These are phyloP conservation scores for Chrysotoxum bicinctum DNA, from an alignment of 2,888 invertebrate species.

Conservation along the genomic window DNA sequence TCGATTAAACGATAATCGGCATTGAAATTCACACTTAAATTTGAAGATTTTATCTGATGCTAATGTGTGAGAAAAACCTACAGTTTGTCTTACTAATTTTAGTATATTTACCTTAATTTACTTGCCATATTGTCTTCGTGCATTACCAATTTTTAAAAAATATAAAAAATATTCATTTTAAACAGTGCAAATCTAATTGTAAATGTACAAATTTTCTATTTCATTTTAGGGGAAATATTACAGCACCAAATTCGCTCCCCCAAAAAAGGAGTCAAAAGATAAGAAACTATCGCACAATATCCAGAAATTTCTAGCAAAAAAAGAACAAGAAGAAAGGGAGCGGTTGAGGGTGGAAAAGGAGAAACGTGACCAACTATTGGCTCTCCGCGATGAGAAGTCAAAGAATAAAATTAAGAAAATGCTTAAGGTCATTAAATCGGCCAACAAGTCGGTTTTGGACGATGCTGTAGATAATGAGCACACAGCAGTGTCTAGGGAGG, in stretches of 20 bases:
- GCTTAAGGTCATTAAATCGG: slow-evolving; percentile 93
- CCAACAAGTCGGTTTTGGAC: slow-evolving; percentile 92
- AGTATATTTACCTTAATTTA: neutral
- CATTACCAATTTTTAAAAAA: too few relatives aligned
- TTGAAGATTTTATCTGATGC: neutral
- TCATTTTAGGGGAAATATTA: slow-evolving; percentile 85
- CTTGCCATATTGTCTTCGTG: neutral
- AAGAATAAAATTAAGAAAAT: slow-evolving; percentile 89
- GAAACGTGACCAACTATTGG: slow-evolving; percentile 86
- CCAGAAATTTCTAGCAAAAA: slow-evolving; percentile 91
- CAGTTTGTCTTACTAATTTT: neutral
- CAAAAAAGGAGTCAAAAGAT: slow-evolving; percentile 89
- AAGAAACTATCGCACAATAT: slow-evolving; percentile 89
- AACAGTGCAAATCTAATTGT: neutral
- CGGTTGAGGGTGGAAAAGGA: slow-evolving; percentile 85
- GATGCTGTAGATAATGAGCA: slow-evolving; percentile 91
- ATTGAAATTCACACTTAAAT: neutral
- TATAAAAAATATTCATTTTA: neutral
- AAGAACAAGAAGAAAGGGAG: slow-evolving; percentile 89
- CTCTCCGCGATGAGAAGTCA: slow-evolving; percentile 88
- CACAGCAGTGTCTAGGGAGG: slow-evolving; percentile 88
- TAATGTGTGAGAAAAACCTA: neutral
- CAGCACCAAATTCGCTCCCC: slow-evolving; percentile 90
- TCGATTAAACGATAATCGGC: neutral
- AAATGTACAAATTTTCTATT: neutral